Percentiles rank a stretch among this genome's conserved stretches.
phyloP scores from a whole-genome alignment of 2,888 invertebrate genomes.

The Lasioglossum figueresi region DNA sequence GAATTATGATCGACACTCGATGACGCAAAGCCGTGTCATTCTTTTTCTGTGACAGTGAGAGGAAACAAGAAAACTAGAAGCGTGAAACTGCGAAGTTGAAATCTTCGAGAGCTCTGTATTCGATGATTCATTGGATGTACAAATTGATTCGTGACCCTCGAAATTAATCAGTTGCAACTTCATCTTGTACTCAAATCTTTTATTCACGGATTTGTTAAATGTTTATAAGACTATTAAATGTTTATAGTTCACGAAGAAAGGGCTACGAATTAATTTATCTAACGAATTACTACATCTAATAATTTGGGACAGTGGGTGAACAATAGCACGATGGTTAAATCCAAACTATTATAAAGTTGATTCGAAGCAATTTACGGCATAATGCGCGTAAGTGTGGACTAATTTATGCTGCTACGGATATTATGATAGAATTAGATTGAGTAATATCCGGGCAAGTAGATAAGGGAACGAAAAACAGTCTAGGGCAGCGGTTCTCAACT shows the following conservation, averaged over 20 bases:
- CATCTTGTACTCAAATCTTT: too few species aligned
- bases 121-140: too few species aligned
- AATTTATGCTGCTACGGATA: neutral
- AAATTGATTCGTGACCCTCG: too few species aligned
- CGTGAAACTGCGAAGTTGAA: neutral
- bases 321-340: too few species aligned
- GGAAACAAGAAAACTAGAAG: neutral
- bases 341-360: neutral
- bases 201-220: too few species aligned
- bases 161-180: too few species aligned
- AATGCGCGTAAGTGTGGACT: neutral
- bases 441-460: neutral
- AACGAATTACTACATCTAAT: too few species aligned
- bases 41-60: neutral
- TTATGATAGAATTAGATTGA: slow-evolving; percentile 2
- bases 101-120: too few species aligned
- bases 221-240: too few species aligned
- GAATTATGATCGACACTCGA: neutral
- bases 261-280: too few species aligned
- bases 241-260: too few species aligned
- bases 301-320: too few species aligned
- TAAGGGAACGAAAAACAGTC: neutral
- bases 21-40: neutral
- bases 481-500: neutral
- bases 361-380: neutral